Evolutionary conservation across 2,888 invertebrate species (phyloP).

Genomic region (Strigamia maritima): DNA sequence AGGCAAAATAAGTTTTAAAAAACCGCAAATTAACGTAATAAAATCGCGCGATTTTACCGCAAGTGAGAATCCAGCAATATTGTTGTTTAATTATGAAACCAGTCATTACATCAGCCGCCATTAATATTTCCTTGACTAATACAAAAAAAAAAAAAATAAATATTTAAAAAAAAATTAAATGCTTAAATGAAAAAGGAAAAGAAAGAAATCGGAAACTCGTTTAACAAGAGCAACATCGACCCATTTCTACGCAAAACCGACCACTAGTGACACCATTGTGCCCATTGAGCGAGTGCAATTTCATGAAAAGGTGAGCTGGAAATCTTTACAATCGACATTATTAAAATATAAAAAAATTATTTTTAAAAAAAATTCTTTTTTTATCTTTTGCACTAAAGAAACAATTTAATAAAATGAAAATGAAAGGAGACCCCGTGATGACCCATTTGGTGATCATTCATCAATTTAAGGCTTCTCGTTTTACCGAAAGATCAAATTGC

Average conservation of each 20-base stretch:
- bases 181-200: background rate
- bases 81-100: no score
- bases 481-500: background rate
- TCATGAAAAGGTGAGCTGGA: background rate
- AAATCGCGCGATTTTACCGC: no score
- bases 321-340: background rate
- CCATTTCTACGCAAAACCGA: background rate
- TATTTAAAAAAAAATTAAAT: no score
- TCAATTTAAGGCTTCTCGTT: background rate
- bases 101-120: no score
- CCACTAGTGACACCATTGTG: background rate
- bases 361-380: no score
- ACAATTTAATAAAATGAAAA: background rate
- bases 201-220: background rate
- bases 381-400: no score
- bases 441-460: background rate
- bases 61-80: no score
- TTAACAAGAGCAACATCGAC: background rate
- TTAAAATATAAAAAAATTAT: no score
- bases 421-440: background rate
- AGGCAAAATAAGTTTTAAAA: no score
- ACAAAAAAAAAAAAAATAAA: background rate
- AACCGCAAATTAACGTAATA: no score
- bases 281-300: background rate
- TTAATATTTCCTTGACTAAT: background rate